Percentiles rank a stretch among this genome's conserved stretches.
Conservation (phyloP, 2,888 invertebrate species). For the Mesodorylaimus sp. region DNA sequence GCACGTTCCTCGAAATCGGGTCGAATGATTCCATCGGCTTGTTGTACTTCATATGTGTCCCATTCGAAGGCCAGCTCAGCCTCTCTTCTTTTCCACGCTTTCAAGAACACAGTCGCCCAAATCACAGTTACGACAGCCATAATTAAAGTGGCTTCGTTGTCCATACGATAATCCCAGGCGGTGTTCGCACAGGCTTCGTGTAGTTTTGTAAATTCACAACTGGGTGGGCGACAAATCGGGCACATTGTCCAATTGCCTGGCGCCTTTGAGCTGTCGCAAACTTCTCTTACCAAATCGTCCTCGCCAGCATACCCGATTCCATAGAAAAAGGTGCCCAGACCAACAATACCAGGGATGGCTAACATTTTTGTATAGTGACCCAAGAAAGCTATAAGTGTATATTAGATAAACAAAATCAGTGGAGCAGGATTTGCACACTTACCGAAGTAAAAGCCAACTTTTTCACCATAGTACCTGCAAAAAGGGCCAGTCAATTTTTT, state of each 20-base stretch:
- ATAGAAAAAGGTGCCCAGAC: not conserved
- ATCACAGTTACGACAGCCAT: not conserved
- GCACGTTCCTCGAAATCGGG: conserved; percentile 1
- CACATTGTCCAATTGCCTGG: conserved; percentile 1
- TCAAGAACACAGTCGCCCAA: conserved; percentile 1
- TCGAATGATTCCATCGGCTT: not conserved
- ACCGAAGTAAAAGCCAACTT: no score
- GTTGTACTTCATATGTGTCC: conserved; percentile 1
- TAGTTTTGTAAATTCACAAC: not conserved
- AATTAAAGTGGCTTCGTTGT: not conserved
- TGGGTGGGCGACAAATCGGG: not conserved
- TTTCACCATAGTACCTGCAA: conserved; percentile 1
- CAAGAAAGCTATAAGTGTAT: conserved; percentile 2
- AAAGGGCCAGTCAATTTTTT: no score
- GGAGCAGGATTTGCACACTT: no score
- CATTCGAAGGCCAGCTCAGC: not conserved
- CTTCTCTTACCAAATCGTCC: not conserved
- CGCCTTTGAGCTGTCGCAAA: not conserved
- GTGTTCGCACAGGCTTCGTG: not conserved
- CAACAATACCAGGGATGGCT: not conserved
- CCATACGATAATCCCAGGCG: not conserved
- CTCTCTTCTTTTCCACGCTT: not conserved
- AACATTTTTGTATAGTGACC: conserved; percentile 3
- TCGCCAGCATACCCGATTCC: not conserved
- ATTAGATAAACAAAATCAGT: no score